Evolutionary conservation across 2,797 vertebrate genomes (phyloP), one percentile per base, ranked within the genome.

Genomic region (Eospalax fontanierii): DNA sequence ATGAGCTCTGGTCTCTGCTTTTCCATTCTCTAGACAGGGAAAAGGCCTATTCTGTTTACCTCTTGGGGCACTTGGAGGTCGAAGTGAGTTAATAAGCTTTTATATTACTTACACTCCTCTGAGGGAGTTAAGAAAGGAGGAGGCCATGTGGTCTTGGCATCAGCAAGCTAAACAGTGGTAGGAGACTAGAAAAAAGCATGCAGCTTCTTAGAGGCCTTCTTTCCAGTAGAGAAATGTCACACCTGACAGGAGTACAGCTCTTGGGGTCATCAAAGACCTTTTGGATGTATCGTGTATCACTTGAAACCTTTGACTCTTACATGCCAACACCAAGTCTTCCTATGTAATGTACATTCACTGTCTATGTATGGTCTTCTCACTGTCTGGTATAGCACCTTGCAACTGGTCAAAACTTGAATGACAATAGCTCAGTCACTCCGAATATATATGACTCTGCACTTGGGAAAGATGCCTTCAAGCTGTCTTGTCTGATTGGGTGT

Each of bases 401-500:
- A 95, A 95, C 96, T 96, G 96, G 96, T 95, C 84, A 90, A 95
- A 96, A 96, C 96, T 96, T 97, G 94, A 98, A 97, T 97, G 94
- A 85, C 81, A 95, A 59, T 96, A 97, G 93, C 79, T 91, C 83
- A 94, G 70, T 97, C 96, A 93, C 87, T 96, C 91, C 78, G 95
- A 97, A 97, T 98, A 97, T 88, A 97, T 71, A 88, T 63, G 68
- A 95, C 93, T 93, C 93, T 96, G 95, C 89, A 89, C 95, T 96
- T 95, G 94, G 95, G 78, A 84, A 94, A 95, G 93, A 84, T 28
- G 43, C 91, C 91, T 95, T 94, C 68, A 18, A 78, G 95, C 74
- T 95, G 61, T 97, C 65, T 81, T 92, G 87, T 96, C 79, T 95
- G 91, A 90, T 79, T 86, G 83, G 38, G 6, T 61, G 3, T 30